These are phyloP conservation scores for Elmis aenea DNA, from an alignment of 2,888 invertebrate genomes.

Conservation along the genomic window DNA sequence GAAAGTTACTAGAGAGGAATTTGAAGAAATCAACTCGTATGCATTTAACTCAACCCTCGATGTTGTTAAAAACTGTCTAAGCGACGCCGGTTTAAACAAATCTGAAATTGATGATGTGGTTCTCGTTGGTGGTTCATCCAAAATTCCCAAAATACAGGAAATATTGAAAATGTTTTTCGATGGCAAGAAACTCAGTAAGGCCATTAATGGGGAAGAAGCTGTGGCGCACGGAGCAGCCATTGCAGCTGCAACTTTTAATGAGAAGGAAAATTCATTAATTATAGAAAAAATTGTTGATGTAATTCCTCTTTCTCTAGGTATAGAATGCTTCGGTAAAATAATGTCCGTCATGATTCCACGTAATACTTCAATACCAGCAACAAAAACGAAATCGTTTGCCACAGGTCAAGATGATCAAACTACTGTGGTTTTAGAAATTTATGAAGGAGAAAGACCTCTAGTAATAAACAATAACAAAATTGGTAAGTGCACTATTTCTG, in stretches of 20 bases:
- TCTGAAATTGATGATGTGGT: slow-evolving; percentile 8
- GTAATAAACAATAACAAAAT: slow-evolving; percentile 15
- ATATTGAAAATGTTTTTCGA: slow-evolving; percentile 6
- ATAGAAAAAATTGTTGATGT: slow-evolving; percentile 6
- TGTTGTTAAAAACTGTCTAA: slow-evolving; percentile 6
- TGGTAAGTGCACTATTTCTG: slow-evolving; percentile 10
- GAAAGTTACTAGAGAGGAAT: slow-evolving; percentile 6
- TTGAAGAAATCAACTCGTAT: slow-evolving; percentile 3
- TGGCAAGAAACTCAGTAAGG: slow-evolving; percentile 3
- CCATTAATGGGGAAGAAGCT: slow-evolving; percentile 10
- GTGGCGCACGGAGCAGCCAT: slow-evolving; percentile 12
- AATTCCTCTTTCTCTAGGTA: slow-evolving; percentile 10
- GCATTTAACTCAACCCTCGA: slow-evolving; percentile 5
- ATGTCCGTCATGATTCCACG: slow-evolving; percentile 9
- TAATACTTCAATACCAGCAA: slow-evolving; percentile 8
- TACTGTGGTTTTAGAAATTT: slow-evolving; percentile 10
- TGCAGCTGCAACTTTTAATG: slow-evolving; percentile 4
- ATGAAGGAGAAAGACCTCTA: slow-evolving; percentile 17
- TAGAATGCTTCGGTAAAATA: slow-evolving; percentile 2
- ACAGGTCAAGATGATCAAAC: slow-evolving; percentile 12
- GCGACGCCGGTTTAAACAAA: slow-evolving; percentile 6
- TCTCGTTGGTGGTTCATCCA: slow-evolving; percentile 8
- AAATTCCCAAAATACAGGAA: slow-evolving; percentile 9
- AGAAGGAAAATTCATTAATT: background rate
- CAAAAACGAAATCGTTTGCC: slow-evolving; percentile 4